Percentiles rank a stretch among this genome's conserved stretches.
Conservation (phyloP, 2,888 invertebrate genomes). For the Troglohyphantes excavatus region DNA sequence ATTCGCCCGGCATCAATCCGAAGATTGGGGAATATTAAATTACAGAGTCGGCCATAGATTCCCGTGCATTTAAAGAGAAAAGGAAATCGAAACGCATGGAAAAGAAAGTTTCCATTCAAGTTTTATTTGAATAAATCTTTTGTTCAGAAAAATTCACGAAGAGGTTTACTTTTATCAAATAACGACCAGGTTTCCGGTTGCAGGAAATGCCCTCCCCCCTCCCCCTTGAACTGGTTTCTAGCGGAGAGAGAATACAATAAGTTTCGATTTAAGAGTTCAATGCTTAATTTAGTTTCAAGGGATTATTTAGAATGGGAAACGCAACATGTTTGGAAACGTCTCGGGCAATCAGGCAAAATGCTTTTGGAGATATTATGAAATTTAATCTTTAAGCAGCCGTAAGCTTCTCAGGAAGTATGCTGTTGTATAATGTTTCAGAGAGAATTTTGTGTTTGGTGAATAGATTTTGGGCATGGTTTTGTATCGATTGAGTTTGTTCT, state of each 20-base stretch:
- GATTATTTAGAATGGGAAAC: not conserved
- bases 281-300: not conserved
- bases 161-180: constrained; percentile 6
- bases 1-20: not conserved
- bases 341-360: not conserved
- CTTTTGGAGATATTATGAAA: not conserved
- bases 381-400: not conserved
- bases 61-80: not conserved
- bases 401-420: not conserved
- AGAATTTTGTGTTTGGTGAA: not conserved
- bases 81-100: not conserved
- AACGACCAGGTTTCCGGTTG: constrained; percentile 2
- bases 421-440: not conserved
- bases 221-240: not conserved
- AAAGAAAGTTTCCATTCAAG: constrained; percentile 1
- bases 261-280: constrained; percentile 2
- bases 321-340: not conserved
- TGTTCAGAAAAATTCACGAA: not conserved
- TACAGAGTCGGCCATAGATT: not conserved
- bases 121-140: constrained; percentile 17
- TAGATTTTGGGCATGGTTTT: not conserved
- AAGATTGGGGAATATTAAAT: not conserved
- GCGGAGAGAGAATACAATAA: not conserved
- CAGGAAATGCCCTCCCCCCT: not conserved
- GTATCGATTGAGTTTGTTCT: not conserved